Evolutionary conservation across 1,140 invertebrate genomes (phyloP).

Genomic region (Cydia splendana): DNA sequence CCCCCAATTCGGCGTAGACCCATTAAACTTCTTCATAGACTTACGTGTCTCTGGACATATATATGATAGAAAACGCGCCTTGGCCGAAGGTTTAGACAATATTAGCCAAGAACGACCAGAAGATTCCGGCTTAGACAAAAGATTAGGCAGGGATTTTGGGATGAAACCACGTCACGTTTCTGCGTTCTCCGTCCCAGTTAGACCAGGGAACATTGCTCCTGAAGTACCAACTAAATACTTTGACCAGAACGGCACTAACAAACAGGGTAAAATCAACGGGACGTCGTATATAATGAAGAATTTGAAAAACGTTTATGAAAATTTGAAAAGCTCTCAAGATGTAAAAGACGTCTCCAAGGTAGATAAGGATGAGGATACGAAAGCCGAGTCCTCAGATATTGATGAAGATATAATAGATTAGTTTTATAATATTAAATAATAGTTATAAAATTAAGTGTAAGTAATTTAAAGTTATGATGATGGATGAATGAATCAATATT

Average conservation of each 20-base stretch:
- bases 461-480: not conserved
- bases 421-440: not conserved
- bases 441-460: not conserved
- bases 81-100: conserved; percentile 66
- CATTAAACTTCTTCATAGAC: conserved; percentile 90
- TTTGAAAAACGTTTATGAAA: conserved; percentile 68
- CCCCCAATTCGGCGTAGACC: conserved; percentile 88
- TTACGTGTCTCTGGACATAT: conserved; percentile 89
- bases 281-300: conserved; percentile 74
- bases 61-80: conserved; percentile 85
- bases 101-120: conserved; percentile 56
- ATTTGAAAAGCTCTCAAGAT: conserved; percentile 52
- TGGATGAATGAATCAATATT: not conserved
- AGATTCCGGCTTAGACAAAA: conserved; percentile 60
- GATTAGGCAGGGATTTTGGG: conserved; percentile 64
- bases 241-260: conserved; percentile 47
- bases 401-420: conserved; percentile 69
- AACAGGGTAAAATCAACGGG: conserved; percentile 54
- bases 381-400: conserved; percentile 67
- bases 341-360: conserved; percentile 48
- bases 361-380: conserved; percentile 59
- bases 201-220: conserved; percentile 42
- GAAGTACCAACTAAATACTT: conserved; percentile 61
- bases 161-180: conserved; percentile 81
- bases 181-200: conserved; percentile 83